Base-by-base conservation (phyloP, 2,797 vertebrate species). In the Sphenodon punctatus region DNA sequence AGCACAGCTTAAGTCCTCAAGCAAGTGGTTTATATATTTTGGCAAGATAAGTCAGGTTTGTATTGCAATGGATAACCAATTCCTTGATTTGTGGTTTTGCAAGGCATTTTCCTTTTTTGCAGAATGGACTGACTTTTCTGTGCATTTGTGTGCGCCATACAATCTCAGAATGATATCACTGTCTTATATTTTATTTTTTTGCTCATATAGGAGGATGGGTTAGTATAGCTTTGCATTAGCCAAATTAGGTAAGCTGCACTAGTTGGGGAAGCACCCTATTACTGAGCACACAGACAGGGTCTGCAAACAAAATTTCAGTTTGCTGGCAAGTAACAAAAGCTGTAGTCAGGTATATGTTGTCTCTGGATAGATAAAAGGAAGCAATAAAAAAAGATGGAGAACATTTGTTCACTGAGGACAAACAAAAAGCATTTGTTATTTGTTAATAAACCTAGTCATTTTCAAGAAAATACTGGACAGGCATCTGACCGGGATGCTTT, bases 1-100 rank as follows among this genome's bases (percentile, higher is more conserved):
- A n/a, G n/a, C n/a, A n/a, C 23, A 48, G 27, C n/a, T 30, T 7
- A n/a, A 27, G 58, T 1, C 4, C 43, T 0, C 1, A 6, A 59
- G 14, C 13, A 59, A 11, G 34, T 23, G 41, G 34, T 76, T 86
- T 39, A 43, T 27, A 23, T n/a, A 60, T 23, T 23, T 45, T 68
- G 38, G 4, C 17, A 65, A 38, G 22, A 34, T 0, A 32, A 34
- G 75, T 55, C 7, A 67, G 49, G 1, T 4, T 14, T 67, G n/a
- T 78, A 48, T 17, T 15, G 43, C 4, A 22, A 60, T 41, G 14
- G 34, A 39, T 20, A 23, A 48, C 58, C 48, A 10, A 43, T 56
- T 20, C 76, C 42, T 25, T 7, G 3, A n/a, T 70, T n/a, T 53
- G 32, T 25, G 17, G 12, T 48, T 85, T 56, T 45, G 60, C 0